These are phyloP conservation scores for Phalacrocorax brasilianus DNA, from an alignment of 2,113 vertebrate genomes.

Conservation along the genomic window DNA sequence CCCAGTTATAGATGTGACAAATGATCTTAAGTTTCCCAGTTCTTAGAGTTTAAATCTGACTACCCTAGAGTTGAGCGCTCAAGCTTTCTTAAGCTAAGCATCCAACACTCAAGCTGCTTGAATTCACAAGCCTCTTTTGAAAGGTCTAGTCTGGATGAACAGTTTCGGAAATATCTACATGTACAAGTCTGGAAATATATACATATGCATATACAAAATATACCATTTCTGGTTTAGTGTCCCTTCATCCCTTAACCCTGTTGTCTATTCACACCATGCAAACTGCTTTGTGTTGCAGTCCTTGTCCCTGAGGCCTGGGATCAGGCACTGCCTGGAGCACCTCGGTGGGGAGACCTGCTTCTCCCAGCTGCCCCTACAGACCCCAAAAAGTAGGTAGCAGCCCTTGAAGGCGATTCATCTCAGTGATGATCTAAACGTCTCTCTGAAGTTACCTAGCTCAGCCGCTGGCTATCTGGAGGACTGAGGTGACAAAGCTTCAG, in stretches of 20 bases:
- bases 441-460: not conserved
- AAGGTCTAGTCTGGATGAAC: not conserved
- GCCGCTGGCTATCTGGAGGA: not conserved
- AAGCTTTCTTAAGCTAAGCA: not conserved
- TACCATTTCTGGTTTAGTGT: not conserved
- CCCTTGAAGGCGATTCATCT: not conserved
- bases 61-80: not conserved
- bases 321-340: not conserved
- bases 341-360: accelerated
- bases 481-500: not conserved
- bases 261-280: not conserved
- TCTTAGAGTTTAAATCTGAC: not conserved
- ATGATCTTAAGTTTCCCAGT: not conserved
- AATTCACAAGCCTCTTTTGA: not conserved
- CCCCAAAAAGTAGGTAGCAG: not conserved
- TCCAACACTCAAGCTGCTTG: not conserved
- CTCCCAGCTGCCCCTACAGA: not conserved
- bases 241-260: not conserved
- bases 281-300: not conserved
- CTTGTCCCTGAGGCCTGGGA: not conserved
- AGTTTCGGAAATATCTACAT: not conserved
- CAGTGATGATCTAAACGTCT: not conserved
- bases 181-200: not conserved
- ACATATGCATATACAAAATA: too few relatives aligned
- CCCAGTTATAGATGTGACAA: not conserved